Conservation (phyloP, 37 sponge, comb jelly and placozoan genomes). For the Cladorhizidae sp. region DNA sequence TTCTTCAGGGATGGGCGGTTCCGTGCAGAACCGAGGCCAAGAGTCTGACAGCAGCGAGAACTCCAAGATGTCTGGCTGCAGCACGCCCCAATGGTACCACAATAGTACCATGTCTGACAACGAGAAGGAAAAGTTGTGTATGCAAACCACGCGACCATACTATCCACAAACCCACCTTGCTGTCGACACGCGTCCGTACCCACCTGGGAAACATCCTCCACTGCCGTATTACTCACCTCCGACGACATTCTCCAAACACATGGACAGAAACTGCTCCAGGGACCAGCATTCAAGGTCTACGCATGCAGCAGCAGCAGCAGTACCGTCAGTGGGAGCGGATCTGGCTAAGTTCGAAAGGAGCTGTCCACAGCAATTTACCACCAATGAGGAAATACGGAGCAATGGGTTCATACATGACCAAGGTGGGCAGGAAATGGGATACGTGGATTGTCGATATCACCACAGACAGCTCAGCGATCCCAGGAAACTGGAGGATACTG, state of each 20-base stretch:
- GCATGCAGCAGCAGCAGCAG: background rate
- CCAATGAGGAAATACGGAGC: background rate
- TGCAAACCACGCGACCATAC: background rate
- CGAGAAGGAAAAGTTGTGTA: conserved; percentile 29
- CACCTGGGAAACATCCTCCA: background rate
- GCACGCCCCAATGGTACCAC: conserved; percentile 55
- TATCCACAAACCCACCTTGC: conserved; percentile 7
- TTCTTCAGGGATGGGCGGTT: conserved; percentile 7
- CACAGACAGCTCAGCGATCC: background rate
- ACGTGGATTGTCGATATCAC: background rate
- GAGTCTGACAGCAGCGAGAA: background rate
- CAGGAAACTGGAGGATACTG: background rate
- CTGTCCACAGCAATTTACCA: background rate
- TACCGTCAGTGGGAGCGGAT: background rate
- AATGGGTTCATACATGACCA: background rate
- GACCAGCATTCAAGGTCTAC: background rate
- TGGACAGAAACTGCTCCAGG: background rate
- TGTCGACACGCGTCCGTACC: background rate
- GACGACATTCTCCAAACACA: background rate
- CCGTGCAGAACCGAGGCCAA: background rate
- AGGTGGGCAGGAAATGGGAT: background rate
- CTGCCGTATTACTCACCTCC: conserved; percentile 21
- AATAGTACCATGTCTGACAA: conserved; percentile 40
- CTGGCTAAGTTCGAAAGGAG: background rate
- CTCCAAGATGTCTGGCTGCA: conserved; percentile 5